Evolutionary conservation across 2,797 vertebrate species (phyloP), one percentile per base, ranked within the genome.

Genomic region (Chromis chromis): DNA sequence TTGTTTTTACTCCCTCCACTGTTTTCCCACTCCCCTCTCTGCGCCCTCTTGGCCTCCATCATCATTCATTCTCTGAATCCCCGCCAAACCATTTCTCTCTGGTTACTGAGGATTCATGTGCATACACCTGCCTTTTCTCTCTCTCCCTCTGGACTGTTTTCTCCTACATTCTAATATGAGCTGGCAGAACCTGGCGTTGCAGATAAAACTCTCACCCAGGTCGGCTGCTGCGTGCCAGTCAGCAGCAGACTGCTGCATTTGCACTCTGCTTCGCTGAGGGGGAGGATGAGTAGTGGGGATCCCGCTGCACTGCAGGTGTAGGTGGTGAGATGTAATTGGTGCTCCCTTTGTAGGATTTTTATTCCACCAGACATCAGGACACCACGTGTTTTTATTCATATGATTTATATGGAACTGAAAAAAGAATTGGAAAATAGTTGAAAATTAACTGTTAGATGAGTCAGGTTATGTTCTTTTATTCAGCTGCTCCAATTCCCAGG

Each of bases 291-390:
- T 28, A 3, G 17, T 17, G 62, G 68, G 70, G 50, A 64, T 81
- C 59, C 62, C 54, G 1, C 67, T 74, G 80, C 80, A 76, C 76
- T 84, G 85, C 83, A 87, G 78, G 71, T 82, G 69, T 66, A 12
- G 56, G 27, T 36, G 66, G 40, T 10, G 67, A 42, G 22, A 74
- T 46, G 25, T 58, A 46, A 46, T 11, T 22, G 6, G 25, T 39
- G 9, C 21, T 13, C 33, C 49, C 9, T 49, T 58, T 74, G 2
- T 24, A 3, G 10, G 24, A 13, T 56, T 63, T n/a, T 25, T 49
- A 42, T 6, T 57, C 14, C 40, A 25, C 21, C 4, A 19, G n/a
- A 50, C 6, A 46, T 19, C 28, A 36, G 9, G n/a, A 27, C 36
- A 19, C 21, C 1, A 27, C 6, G 8, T 54, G 52, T 54, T 52